Evolutionary conservation across 2,797 vertebrate species (phyloP), one percentile per base, ranked within the genome.

Genomic region (Malurus leucopterus): DNA sequence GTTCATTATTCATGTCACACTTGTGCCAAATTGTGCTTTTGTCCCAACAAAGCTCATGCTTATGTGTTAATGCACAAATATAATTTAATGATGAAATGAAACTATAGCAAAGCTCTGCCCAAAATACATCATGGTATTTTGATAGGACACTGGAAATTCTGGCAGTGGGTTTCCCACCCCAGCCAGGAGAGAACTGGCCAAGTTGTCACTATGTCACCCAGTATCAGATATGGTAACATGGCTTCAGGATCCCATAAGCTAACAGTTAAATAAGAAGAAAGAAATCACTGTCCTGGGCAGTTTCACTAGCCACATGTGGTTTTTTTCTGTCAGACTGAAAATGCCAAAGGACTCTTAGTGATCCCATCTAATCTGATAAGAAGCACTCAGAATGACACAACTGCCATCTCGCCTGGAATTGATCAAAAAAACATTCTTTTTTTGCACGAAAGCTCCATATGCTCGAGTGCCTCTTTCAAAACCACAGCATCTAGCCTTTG

Each of bases 401-500:
- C 91, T 88, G 91, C 89, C 91, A 91, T 78, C 91, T 94, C 43
- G 83, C 94, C 94, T 95, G 91, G 93, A 92, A 95, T 68, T 91
- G 85, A 94, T 95, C 89, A 95, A 92, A 92, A 92, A 86, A 75
- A 4, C 92, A 91, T 84, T 86, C 80, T 87, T 76, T 84, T 90
- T 87, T 91, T 93, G 73, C 91, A 93, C 44, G 83, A 93, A 95
- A 94, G 92, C 94, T 94, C 94, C 94, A 94, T 95, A 93, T 94
- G 94, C 89, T 91, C 3, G 8, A 94, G 43, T 38, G 87, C 83
- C 87, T 93, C 80, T 89, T 84, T 94, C 88, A 91, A 95, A 95
- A 94, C 95, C 95, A 84, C 95, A 95, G 71, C 38, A 91, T 93
- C 85, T 73, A 93, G 94, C 83, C 74, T 92, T 93, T 93, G 91